Base-by-base conservation (phyloP, 2,797 vertebrate species). In the Eulemur mongoz region DNA sequence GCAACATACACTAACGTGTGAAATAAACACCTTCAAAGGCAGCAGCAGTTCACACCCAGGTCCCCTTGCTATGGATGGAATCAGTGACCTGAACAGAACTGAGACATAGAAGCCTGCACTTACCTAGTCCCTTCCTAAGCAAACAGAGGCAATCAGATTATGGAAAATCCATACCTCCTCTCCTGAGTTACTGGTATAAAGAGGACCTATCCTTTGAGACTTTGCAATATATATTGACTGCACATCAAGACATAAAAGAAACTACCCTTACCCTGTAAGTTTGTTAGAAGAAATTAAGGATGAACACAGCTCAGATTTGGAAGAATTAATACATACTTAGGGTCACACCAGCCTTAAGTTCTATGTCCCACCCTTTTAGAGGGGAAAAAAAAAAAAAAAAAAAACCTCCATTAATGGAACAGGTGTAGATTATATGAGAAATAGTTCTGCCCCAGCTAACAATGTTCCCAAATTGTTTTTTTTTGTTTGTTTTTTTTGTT, bases 11-110 rank as follows among this genome's bases (percentile, higher is more conserved):
- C 52, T 32, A 86, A 61, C 2, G 7, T 45, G 20, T 40, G 40
- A 78, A 83, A 67, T 38, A 72, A 94, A 91, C 9, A 76, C n/a
- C 73, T 84, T 35, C 40, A 63, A 92, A 90, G 81, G 90, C 90
- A 32, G 59, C 7, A 91, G 78, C 67, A 92, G 23, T 15, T 86
- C 57, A 48, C 12, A 57, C 65, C 35, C 45, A 73, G 80, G 23
- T 57, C 15, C 54, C 45, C 65, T 81, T 79, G 76, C 50, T 91
- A 86, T n/a, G 30, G n/a, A 83, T 32, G 22, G 70, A 84, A 85
- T 35, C 54, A 14, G n/a, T 91, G 32, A 81, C 52, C 57, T 84
- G 59, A 88, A 69, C 10, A 92, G 20, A 45, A 54, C 40, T 45
- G 27, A 73, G 17, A 88, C 57, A 65, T 0, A 79, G 89, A 89